A percentile compares a stretch with the other conserved stretches of the same genome.
These are phyloP conservation scores for Cyclura pinguis DNA, from an alignment of 2,797 vertebrate genomes.

Conservation along the genomic window DNA sequence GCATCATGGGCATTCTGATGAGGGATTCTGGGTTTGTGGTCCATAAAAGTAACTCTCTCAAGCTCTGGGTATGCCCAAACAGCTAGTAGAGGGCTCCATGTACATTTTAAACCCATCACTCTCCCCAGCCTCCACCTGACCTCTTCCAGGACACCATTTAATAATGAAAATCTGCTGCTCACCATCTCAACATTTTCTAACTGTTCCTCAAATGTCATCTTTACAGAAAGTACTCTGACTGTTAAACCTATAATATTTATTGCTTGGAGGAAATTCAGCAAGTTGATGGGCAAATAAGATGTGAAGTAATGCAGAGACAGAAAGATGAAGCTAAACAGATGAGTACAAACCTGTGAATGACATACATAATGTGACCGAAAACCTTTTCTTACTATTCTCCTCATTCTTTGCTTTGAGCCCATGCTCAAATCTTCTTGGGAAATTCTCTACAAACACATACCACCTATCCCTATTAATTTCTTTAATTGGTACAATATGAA, in stretches of 20 bases:
- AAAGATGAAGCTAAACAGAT: not conserved
- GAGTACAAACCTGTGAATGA: not conserved
- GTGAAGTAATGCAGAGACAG: not conserved
- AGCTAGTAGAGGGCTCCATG: not conserved
- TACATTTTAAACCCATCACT: not conserved
- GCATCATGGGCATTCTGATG: no score
- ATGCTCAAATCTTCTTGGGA: not conserved
- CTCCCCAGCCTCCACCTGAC: not conserved
- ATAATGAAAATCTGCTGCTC: not conserved
- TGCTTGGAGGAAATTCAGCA: constrained; percentile 4
- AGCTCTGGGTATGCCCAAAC: not conserved
- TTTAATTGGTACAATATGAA: not conserved
- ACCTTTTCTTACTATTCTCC: not conserved
- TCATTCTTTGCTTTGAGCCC: not conserved
- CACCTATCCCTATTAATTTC: not conserved
- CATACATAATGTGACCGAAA: constrained; percentile 5
- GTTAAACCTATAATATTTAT: not conserved
- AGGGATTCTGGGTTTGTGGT: no score
- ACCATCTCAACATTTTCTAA: not conserved
- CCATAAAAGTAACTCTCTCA: no score
- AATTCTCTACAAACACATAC: not conserved
- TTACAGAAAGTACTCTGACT: not conserved
- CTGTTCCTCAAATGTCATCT: constrained; percentile 9
- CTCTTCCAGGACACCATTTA: not conserved
- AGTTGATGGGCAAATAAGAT: not conserved